Base-by-base conservation (phyloP, 1,140 invertebrate species). In the Bursaphelenchus mucronatus region DNA sequence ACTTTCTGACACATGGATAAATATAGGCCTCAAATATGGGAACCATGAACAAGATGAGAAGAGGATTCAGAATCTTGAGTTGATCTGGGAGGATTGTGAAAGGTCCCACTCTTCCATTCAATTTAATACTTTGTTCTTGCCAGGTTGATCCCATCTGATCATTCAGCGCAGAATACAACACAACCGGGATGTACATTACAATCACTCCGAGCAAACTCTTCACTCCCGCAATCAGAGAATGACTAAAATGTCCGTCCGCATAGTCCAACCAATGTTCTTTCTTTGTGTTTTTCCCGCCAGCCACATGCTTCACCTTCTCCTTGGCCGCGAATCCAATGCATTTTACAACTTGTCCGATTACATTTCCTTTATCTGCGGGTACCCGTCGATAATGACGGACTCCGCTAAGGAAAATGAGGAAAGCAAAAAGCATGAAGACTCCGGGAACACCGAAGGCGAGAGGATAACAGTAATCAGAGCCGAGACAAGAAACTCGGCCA, bases 81-180 rank as follows among this genome's bases (percentile, higher is more conserved):
- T 94, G 92, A 82, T 95, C 92, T 0, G 92, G 90, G 68, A 91
- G 87, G 10, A 94, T 69, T 0, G 79, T 82, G 19, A 80, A 53
- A 19, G 56, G 64, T 43, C 78, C 81, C 21, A 86, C 64, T 50
- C 78, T 61, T 15, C 84, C 83, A 76, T 85, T 79, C 78, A 86
- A 30, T 5, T 30, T 30, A 30, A 30, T 30, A 30, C 30, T 30
- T 5, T 30, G 30, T 5, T 30, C 30, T 30, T 30, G 30, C 57
- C 57, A 59, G 3, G 57, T 59, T 1, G 21, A 41, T 8, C 57
- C 19, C 84, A 85, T 83, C 61, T 86, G 85, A 59, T 86, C 84
- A 73, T 79, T 84, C 0, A 96, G 71, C 9, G 85, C 83, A 84
- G 84, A 86, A 73, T 85, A 86, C 21, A 86, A 70, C 30, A 84